Percentiles rank a stretch among this genome's conserved stretches.
Conservation (phyloP, 2,888 invertebrate genomes). For the Limenitis camilla region DNA sequence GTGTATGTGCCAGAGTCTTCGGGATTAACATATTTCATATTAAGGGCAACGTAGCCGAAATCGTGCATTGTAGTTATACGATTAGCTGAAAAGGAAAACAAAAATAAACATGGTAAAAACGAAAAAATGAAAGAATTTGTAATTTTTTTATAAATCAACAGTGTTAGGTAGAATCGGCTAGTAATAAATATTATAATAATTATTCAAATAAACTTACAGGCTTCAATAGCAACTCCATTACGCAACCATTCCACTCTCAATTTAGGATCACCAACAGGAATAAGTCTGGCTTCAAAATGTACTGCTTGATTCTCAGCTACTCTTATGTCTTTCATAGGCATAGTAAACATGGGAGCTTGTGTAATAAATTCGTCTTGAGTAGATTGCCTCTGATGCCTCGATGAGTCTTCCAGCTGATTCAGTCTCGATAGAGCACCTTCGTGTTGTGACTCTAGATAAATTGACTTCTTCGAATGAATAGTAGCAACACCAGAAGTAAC, state of each 20-base stretch:
- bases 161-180: constrained; percentile 76
- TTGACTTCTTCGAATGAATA: constrained; percentile 89
- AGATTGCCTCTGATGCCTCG: constrained; percentile 82
- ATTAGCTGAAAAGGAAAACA: constrained; percentile 78
- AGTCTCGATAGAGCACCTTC: constrained; percentile 88
- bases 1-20: constrained; percentile 98
- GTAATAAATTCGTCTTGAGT: constrained; percentile 85
- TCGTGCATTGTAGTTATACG: constrained; percentile 96
- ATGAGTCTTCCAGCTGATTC: constrained; percentile 86
- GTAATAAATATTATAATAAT: too few relatives aligned
- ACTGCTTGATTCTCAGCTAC: constrained; percentile 94
- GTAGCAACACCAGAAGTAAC: constrained; percentile 91
- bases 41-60: constrained; percentile 96
- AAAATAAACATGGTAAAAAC: too few relatives aligned
- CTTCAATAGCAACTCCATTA: constrained; percentile 92
- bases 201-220: too few relatives aligned
- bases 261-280: constrained; percentile 94
- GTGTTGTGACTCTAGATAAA: constrained; percentile 90
- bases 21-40: constrained; percentile 95
- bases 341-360: constrained; percentile 93
- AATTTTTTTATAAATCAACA: too few relatives aligned
- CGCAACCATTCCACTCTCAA: constrained; percentile 95
- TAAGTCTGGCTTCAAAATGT: constrained; percentile 94
- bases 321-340: constrained; percentile 89
- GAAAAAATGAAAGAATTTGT: too few relatives aligned